Evolutionary conservation across 2,888 invertebrate genomes (phyloP), one percentile per base, ranked within the genome.

Genomic region (Megalurothrips usitatus): DNA sequence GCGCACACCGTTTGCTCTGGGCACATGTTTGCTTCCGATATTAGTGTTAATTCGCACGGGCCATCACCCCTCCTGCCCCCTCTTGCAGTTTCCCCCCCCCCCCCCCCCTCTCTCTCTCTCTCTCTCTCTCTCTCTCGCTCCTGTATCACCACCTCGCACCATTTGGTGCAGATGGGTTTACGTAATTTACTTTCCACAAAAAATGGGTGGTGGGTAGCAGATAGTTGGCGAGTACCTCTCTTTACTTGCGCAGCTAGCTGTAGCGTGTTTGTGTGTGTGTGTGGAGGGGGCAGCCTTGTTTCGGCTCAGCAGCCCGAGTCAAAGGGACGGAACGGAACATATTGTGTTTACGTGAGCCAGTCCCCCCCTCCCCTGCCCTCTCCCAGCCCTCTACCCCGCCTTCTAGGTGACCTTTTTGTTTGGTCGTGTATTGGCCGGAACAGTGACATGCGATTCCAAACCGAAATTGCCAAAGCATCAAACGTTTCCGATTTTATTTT

Each of bases 281-380:
- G 23, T 8, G 68, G 23, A 26, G 12, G 58, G 58, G 58, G 58
- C n/a, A n/a, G 58, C n/a, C 58, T n/a, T 43, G 34, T 43, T 43
- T 43, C 19, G 58, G 58, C 58, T 58, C 23, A 12, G 68, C 68
- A 75, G 68, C 23, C 26, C 26, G 23, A 75, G 68, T 75, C 68
- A 75, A 75, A 75, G 68, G 68, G 58, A 58, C 58, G 58, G n/a
- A 58, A 58, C 58, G 58, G 68, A 75, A 75, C 68, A 75, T 75
- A 75, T 75, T 75, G 68, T 75, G 68, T 75, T 75, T 75, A 26
- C 58, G 58, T 58, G 58, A 58, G 58, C 6, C 68, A 8, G 23
- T 10, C 68, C 68, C 26, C 23, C 23, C 68, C 23, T 23, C 68
- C 23, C 23, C 68, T 4, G 23, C 68, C 68, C 26, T 26, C 26